Evolutionary conservation across 2,113 vertebrate genomes (phyloP).

Genomic region (Mobula birostris): DNA sequence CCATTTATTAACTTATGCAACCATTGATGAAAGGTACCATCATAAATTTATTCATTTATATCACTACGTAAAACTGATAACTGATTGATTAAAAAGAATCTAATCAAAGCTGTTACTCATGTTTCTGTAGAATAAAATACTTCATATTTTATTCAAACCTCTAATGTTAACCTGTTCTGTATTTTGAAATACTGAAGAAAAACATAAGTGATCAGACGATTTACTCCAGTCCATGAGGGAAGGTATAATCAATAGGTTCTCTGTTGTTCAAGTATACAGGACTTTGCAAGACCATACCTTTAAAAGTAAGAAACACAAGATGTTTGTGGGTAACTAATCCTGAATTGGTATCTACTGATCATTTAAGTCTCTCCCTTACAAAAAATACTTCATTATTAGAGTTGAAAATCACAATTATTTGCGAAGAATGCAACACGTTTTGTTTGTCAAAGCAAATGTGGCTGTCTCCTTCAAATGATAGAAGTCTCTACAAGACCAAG

Average conservation of each 20-base stretch:
- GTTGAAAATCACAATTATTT: too few relatives aligned
- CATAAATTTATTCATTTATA: not conserved
- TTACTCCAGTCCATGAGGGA: not conserved
- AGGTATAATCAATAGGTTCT: not conserved
- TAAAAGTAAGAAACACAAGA: not conserved
- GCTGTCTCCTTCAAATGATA: not conserved
- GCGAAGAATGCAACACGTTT: too few relatives aligned
- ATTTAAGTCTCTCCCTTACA: too few relatives aligned
- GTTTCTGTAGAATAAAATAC: not conserved
- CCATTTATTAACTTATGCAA: not conserved
- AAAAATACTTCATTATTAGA: too few relatives aligned
- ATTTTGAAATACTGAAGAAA: not conserved
- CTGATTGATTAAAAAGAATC: not conserved
- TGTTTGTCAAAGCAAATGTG: too few relatives aligned
- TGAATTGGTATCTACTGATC: not conserved
- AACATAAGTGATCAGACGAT: not conserved
- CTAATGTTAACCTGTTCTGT: not conserved
- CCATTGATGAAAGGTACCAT: not conserved
- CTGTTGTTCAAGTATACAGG: not conserved
- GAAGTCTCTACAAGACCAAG: not conserved
- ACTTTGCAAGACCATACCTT: not conserved
- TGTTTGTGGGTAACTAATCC: not conserved
- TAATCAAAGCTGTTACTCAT: not conserved
- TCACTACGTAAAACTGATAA: not conserved
- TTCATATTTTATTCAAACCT: not conserved